Conservation (phyloP, 2,797 vertebrate genomes). For the Coilia nasus region DNA sequence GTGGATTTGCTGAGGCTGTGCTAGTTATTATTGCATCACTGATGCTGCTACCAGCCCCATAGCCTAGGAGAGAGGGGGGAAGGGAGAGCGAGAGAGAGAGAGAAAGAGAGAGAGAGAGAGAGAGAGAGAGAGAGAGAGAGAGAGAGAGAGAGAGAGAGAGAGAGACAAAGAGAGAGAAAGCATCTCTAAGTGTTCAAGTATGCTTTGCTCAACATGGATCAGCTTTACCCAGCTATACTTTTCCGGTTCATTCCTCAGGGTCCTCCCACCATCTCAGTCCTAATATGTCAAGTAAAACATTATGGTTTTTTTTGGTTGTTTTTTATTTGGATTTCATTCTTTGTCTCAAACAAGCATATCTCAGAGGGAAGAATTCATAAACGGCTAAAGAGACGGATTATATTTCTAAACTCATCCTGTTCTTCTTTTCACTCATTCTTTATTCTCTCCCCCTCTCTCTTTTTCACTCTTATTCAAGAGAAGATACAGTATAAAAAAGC, state of each 20-base stretch:
- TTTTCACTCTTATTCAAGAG: neutral
- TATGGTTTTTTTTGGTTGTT: neutral
- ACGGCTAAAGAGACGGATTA: neutral
- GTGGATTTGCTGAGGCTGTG: neutral
- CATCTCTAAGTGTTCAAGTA: neutral
- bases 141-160: too few species aligned
- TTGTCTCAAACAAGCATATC: slow-evolving; percentile 24
- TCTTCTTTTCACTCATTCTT: too few species aligned
- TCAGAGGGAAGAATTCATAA: neutral
- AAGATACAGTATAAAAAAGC: too few species aligned
- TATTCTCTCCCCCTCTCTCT: neutral
- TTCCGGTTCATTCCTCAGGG: slow-evolving; percentile 29
- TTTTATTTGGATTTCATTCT: slow-evolving; percentile 11
- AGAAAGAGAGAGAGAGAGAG: neutral
- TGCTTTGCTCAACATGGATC: slow-evolving; percentile 43
- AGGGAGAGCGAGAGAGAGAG: slow-evolving; percentile 11
- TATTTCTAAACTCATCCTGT: neutral
- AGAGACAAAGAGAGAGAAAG: slow-evolving; percentile 8
- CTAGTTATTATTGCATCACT: slow-evolving; percentile 13
- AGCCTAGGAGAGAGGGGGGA: neutral
- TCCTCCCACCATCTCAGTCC: neutral
- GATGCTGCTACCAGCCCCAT: slow-evolving; percentile 4
- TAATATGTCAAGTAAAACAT: slow-evolving; percentile 25
- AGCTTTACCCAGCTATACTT: slow-evolving; percentile 32
- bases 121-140: neutral